Conservation (phyloP, 1,140 invertebrate genomes). For the Pinna nobilis region DNA sequence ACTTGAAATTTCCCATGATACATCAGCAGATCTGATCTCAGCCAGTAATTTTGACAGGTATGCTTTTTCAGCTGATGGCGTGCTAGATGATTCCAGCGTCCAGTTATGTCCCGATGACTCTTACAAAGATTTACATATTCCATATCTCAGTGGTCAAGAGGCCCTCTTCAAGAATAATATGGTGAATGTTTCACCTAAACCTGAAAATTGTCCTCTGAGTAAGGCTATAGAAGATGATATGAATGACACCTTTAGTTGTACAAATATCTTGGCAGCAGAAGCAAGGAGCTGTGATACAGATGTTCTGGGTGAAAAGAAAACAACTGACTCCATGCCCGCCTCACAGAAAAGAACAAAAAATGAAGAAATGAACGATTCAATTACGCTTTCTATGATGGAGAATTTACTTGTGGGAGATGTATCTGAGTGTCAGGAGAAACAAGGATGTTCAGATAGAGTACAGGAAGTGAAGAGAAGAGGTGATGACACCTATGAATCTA, state of each 20-base stretch:
- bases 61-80: slow-evolving; percentile 40
- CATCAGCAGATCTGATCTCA: slow-evolving; percentile 52
- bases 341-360: too few relatives aligned
- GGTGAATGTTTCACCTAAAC: background rate
- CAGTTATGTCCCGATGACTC: slow-evolving; percentile 36
- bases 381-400: slow-evolving; percentile 60
- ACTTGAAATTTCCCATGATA: slow-evolving; percentile 36
- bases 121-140: slow-evolving; percentile 53
- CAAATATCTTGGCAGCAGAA: too few relatives aligned
- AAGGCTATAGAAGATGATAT: slow-evolving; percentile 34
- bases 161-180: slow-evolving; percentile 33
- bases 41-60: slow-evolving; percentile 67
- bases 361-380: slow-evolving; percentile 49
- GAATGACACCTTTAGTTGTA: slow-evolving; percentile 22
- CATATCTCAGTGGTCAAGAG: slow-evolving; percentile 55
- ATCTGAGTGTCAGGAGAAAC: background rate
- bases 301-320: background rate
- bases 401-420: slow-evolving; percentile 44
- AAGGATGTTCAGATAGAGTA: background rate
- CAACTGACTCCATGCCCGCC: background rate
- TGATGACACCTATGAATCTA: too few relatives aligned
- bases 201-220: slow-evolving; percentile 37
- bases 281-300: too few relatives aligned
- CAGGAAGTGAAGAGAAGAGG: too few relatives aligned
- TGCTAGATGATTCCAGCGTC: slow-evolving; percentile 34